phyloP scores from a whole-genome alignment of 2,888 invertebrate species.

The Troglohyphantes excavatus region DNA sequence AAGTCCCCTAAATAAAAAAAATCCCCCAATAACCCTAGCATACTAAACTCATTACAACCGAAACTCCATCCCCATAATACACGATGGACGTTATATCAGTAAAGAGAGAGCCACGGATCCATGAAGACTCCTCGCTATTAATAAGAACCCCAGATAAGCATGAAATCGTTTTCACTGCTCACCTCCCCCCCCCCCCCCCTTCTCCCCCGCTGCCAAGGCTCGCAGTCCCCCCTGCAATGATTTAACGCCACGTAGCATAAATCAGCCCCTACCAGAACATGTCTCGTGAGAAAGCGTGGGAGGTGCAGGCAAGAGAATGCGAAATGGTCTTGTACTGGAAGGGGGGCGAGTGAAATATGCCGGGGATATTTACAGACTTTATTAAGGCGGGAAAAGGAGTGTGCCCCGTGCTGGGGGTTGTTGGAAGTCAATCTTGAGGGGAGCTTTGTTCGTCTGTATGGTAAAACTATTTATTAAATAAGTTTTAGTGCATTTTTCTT shows the following conservation, averaged over 20 bases:
- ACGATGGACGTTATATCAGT: conserved; percentile 9
- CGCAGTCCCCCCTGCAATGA: conserved; percentile 44
- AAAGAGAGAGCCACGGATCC: conserved; percentile 31
- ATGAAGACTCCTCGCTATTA: conserved; percentile 63
- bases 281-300: neutral
- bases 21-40: conserved; percentile 6
- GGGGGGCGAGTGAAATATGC: conserved; percentile 43
- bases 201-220: neutral
- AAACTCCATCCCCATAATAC: conserved; percentile 27
- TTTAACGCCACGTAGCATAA: conserved; percentile 66
- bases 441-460: no score
- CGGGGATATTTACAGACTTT: conserved; percentile 67
- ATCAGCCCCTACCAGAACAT: conserved; percentile 48
- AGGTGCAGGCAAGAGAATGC: neutral
- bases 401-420: conserved; percentile 13
- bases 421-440: neutral
- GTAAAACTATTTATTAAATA: no score
- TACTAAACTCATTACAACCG: conserved; percentile 48
- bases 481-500: no score
- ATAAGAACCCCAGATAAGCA: conserved; percentile 71
- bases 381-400: conserved; percentile 64
- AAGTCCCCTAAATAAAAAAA: neutral
- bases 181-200: conserved; percentile 15
- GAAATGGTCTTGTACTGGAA: conserved; percentile 34
- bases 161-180: conserved; percentile 70